A percentile compares a stretch with the other conserved stretches of the same genome.
Evolutionary conservation across 2,888 invertebrate genomes (phyloP).

Genomic region (Eucera pruinosa): DNA sequence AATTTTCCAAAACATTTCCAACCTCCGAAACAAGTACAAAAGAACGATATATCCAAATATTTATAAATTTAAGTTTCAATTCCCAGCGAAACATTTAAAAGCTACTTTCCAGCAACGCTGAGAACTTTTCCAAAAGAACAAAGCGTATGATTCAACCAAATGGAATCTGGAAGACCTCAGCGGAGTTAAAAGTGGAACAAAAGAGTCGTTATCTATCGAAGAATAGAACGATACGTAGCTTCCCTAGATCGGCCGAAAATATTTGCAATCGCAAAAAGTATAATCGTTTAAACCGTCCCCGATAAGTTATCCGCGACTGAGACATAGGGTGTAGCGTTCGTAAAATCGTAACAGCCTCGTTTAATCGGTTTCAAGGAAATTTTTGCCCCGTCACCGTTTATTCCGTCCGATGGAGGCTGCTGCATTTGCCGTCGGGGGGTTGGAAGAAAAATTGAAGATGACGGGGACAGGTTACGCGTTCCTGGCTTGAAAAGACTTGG

Average conservation of each 20-base stretch:
- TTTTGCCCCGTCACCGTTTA: constrained; percentile 40
- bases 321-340: not conserved
- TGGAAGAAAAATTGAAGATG: constrained; percentile 14
- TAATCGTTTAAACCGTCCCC: not conserved
- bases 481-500: not conserved
- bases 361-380: constrained; percentile 32
- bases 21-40: too few species aligned
- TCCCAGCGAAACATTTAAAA: too few species aligned
- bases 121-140: too few species aligned
- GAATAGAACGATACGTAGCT: too few species aligned
- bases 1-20: too few species aligned
- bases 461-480: constrained; percentile 17
- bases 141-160: too few species aligned
- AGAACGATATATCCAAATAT: too few species aligned
- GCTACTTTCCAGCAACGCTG: too few species aligned
- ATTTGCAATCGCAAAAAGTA: constrained; percentile 4
- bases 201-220: too few species aligned
- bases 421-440: not conserved
- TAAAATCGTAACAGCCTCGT: constrained; percentile 22
- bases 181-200: too few species aligned
- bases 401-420: not conserved
- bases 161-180: too few species aligned
- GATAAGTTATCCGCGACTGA: constrained; percentile 34
- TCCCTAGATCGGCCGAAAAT: not conserved
- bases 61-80: too few species aligned